A percentile compares a stretch with the other conserved stretches of the same genome.
Conservation (phyloP, 2,113 vertebrate species). For the Gila orcuttii region DNA sequence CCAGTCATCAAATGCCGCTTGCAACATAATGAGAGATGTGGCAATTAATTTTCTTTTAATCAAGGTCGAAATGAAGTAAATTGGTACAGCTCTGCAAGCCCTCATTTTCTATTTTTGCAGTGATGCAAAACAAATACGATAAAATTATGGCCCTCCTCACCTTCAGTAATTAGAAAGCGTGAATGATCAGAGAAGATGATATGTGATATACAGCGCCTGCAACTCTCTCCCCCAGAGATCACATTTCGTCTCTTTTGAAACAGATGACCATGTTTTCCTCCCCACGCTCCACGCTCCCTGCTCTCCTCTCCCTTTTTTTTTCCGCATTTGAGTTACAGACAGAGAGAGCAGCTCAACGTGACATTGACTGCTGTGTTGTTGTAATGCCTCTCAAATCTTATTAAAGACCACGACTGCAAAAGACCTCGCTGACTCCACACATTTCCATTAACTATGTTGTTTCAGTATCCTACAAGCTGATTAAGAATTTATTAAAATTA, state of each 20-base stretch:
- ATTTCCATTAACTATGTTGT: constrained; percentile 78
- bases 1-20: constrained; percentile 90
- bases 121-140: constrained; percentile 99
- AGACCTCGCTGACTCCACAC: constrained; percentile 83
- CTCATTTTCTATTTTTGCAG: constrained; percentile 99
- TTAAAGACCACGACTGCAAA: constrained; percentile 81
- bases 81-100: constrained; percentile 95
- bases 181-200: constrained; percentile 93
- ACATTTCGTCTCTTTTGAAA: constrained; percentile 80
- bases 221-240: constrained; percentile 73
- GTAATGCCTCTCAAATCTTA: constrained; percentile 84
- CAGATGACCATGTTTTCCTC: constrained; percentile 81
- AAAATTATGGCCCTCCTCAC: constrained; percentile 99
- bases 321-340: constrained; percentile 73
- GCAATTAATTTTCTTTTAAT: constrained; percentile 99
- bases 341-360: constrained; percentile 78
- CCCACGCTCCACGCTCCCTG: constrained; percentile 58
- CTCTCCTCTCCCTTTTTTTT: constrained; percentile 68
- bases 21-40: constrained; percentile 98
- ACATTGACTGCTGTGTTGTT: constrained; percentile 81
- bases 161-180: constrained; percentile 99
- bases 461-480: constrained; percentile 78
- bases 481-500: constrained; percentile 83
- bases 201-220: constrained; percentile 81
- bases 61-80: constrained; percentile 99